Base-by-base conservation (phyloP, 2,113 vertebrate species). In the Cyprinodon variegatus region DNA sequence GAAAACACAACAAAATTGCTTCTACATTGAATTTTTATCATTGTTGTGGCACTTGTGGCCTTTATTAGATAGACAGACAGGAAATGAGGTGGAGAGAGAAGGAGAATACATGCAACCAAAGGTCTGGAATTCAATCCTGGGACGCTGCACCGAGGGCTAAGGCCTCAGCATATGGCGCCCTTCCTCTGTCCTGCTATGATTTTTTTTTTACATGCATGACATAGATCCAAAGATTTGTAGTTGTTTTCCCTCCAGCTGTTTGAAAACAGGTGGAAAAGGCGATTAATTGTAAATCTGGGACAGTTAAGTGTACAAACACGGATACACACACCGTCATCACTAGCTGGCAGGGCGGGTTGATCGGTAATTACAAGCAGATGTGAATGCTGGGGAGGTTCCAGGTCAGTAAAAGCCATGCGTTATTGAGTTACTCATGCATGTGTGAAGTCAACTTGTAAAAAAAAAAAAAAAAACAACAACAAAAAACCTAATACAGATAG, bases 281-380 rank as follows among this genome's bases (percentile, higher is more conserved):
- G 40, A 65, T 86, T 84, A 69, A 84, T 85, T 53, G 17, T 79
- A 20, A 13, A 13, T 65, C 59, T 85, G 53, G 74, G 87, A 78
- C 86, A 86, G 67, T 77, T 74, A 74, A 48, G 61, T 20, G 59
- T 74, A 17, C 20, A 80, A 75, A 81, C 64, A 68, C 48, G 68
- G 8, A 15, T 3, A 36, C 40, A 59, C 79, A 77, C 45, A 66
- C 14, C 14, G 17, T 77, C 6, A 68, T 22, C 7, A 40, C 70
- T 41, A 73, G 41, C 68, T 81, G 50, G 65, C 74, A 48, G 65
- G 61, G 17, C 6, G 38, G 59, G 76, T 76, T 78, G 74, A 75
- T 77, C 61, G 65, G 67, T 92, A 90, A 92, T 91, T 86, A 83
- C 81, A 76, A 83, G 72, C 90, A 91, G 79, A 93, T 93, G 90